These are phyloP conservation scores for Baryphthengus martii DNA, from an alignment of 2,113 vertebrate species.

Conservation along the genomic window DNA sequence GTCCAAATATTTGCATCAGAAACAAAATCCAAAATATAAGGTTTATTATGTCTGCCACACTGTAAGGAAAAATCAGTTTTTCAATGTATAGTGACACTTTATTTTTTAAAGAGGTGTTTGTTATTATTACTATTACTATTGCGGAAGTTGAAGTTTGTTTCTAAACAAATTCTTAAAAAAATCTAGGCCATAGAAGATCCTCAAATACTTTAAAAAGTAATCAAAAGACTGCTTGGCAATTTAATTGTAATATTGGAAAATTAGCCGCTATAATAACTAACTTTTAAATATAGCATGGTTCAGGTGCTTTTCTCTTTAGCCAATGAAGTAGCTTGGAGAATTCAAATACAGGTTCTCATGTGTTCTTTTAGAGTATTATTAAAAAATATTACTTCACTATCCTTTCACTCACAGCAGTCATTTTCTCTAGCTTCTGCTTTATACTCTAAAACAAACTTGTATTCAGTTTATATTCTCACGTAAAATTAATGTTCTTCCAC, in stretches of 20 bases:
- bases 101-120: neutral
- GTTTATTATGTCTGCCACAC: neutral
- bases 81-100: neutral
- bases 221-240: neutral
- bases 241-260: neutral
- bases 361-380: neutral
- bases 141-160: neutral
- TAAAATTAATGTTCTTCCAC: neutral
- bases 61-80: neutral
- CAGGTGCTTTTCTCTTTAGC: neutral
- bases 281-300: neutral
- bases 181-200: neutral
- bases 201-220: neutral
- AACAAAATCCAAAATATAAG: neutral
- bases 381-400: neutral
- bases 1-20: neutral
- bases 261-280: neutral
- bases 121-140: neutral
- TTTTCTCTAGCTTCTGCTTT: neutral
- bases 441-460: neutral
- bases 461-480: neutral
- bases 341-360: neutral
- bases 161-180: neutral
- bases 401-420: neutral
- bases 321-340: neutral